Base-by-base conservation (phyloP, 2,797 vertebrate genomes). In the Okamejei kenojei region DNA sequence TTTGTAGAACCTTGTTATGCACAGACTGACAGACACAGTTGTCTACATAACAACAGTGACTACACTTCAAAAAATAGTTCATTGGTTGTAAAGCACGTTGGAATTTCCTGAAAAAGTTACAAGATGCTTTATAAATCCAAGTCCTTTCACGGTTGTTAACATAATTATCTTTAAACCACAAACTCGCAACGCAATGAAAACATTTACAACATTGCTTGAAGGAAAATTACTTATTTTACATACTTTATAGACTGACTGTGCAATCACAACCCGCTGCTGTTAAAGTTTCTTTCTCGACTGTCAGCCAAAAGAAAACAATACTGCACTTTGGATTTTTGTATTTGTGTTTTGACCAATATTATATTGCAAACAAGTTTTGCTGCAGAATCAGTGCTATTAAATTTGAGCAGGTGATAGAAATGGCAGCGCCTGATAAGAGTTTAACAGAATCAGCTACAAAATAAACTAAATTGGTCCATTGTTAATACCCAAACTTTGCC, bases 291-390 rank as follows among this genome's bases (percentile, higher is more conserved):
- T 90, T n/a, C 11, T 68, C 35, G 32, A 21, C n/a, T 68, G 23
- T 63, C 26, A 29, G 58, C 45, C 82, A 90, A 68, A 68, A 35
- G 0, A 35, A 90, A 71, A 32, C 29, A 86, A 86, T 65, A 65
- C 63, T 35, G 35, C 63, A 90, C n/a, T 68, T 90, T 88, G 80
- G 45, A 17, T 63, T n/a, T 15, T 68, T 38, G 9, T 10, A 54
- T 82, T 79, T 82, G 80, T 58, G 19, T 82, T 90, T 90, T 90
- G 63, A 63, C 63, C 63, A 90, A 71, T 68, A 68, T 86, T 86
- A 90, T 68, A 23, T 35, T 90, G 86, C 63, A 90, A 90, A 90
- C n/a, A 19, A 90, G 35, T 71, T 88, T 23, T 90, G 86, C 32
- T 10, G 71, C 63, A 58, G 80, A 82, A 90, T 68, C 86, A 68